A percentile compares a stretch with the other conserved stretches of the same genome.
phyloP scores from a whole-genome alignment of 1,140 invertebrate genomes.

The Argopecten irradians region DNA sequence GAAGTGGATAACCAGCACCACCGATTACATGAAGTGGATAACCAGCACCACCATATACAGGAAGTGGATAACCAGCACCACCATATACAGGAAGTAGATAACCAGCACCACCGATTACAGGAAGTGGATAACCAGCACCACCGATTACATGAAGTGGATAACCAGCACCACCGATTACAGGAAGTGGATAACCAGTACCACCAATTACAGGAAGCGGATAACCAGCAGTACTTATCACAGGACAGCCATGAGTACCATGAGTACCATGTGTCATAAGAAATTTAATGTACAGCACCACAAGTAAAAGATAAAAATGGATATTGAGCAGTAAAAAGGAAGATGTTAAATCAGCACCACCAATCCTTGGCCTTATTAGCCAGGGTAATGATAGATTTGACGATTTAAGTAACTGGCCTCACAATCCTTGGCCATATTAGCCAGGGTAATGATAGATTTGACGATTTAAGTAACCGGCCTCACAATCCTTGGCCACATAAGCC shows the following conservation, averaged over 20 bases:
- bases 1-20: not conserved
- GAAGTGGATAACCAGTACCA: not conserved
- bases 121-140: not conserved
- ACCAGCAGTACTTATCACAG: not conserved
- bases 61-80: not conserved
- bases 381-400: too few relatives aligned
- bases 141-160: not conserved
- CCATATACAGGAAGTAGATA: not conserved
- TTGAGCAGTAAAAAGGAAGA: too few relatives aligned
- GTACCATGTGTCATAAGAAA: not conserved
- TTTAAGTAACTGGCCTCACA: not conserved
- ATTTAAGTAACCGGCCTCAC: not conserved
- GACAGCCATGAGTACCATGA: not conserved
- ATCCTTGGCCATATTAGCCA: not conserved
- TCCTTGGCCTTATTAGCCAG: too few relatives aligned
- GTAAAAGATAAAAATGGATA: too few relatives aligned
- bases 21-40: not conserved
- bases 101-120: not conserved
- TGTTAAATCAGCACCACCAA: not conserved
- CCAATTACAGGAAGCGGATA: not conserved
- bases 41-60: not conserved
- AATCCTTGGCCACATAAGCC: not conserved
- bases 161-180: not conserved
- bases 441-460: too few relatives aligned
- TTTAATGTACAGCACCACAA: not conserved